Base-by-base conservation (phyloP, 2,113 vertebrate species). In the Prinia subflava region DNA sequence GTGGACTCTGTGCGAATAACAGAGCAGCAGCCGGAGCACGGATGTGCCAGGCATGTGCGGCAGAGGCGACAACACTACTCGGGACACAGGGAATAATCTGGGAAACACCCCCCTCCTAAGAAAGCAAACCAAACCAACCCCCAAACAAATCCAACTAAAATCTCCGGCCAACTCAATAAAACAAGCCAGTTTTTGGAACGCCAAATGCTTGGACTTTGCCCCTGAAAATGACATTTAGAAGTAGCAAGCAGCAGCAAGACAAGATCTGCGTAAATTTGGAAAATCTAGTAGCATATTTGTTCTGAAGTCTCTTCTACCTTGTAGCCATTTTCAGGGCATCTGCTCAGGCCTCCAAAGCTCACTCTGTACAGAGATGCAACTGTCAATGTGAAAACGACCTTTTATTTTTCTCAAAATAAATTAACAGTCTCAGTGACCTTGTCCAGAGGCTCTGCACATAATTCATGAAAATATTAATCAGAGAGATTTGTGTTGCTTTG, bases 1-100 rank as follows among this genome's bases (percentile, higher is more conserved):
- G 33, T 83, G 96, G 93, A 62, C 46, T 47, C 47, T 8, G 20
- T 6, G 49, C 17, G 82, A 96, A 94, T 41, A 60, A 86, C 78
- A 89, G 63, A 62, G 76, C 15, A 10, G 31, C 22, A 6, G 30
- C 8, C n/a, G 14, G 13, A 65, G 60, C 10, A 3, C 15, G 13
- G 33, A 11, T 5, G 57, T 1, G 59, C 59, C 21, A 11, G 33
- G 18, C 24, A 27, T 4, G 33, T 2, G 30, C 15, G 49, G 19
- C 9, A 10, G n/a, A n/a, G n/a, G n/a, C n/a, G n/a, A 8, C 65
- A 25, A 2, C 65, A 22, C 18, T 2, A 1, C n/a, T n/a, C n/a
- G 21, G 42, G 49, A 78, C 14, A 20, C 0, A 2, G 18, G 42
- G 9, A 88, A 31, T 8, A 16, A 57, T 1, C 25, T 8, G 44